Evolutionary conservation across 2,113 vertebrate genomes (phyloP).

Genomic region (Hydropotes inermis): DNA sequence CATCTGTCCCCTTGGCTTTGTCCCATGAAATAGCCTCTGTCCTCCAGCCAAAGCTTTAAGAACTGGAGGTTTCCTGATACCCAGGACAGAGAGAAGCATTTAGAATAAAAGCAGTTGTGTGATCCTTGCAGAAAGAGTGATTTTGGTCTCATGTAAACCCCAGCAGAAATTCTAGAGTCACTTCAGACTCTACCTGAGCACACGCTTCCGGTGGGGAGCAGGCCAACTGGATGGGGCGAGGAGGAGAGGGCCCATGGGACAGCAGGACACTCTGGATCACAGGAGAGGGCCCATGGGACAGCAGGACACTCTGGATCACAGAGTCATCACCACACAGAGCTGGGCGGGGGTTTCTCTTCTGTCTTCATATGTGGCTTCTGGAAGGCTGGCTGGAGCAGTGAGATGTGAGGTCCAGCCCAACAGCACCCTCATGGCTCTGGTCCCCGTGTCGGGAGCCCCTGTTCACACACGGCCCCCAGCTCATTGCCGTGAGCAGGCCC

Average conservation of each 20-base stretch:
- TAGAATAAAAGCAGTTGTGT: not conserved
- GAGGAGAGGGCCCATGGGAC: rapidly evolving
- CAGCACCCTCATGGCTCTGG: rapidly evolving
- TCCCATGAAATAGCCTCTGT: not conserved
- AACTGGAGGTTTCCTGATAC: not conserved
- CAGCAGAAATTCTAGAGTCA: not conserved
- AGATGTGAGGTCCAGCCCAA: too few relatives aligned
- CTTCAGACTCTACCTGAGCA: not conserved
- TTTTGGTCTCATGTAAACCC: not conserved
- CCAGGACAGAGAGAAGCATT: not conserved
- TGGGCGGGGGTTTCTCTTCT: too few relatives aligned
- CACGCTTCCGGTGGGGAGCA: rapidly evolving
- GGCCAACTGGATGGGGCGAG: rapidly evolving
- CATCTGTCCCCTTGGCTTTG: too few relatives aligned
- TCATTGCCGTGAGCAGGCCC: rapidly evolving
- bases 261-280: rapidly evolving
- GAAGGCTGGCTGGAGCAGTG: not conserved
- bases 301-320: rapidly evolving
- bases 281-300: rapidly evolving
- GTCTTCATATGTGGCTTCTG: not conserved
- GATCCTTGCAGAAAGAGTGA: not conserved
- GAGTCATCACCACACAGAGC: not conserved
- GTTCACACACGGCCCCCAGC: rapidly evolving
- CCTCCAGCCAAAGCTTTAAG: not conserved
- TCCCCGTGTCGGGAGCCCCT: not conserved